A percentile compares a stretch with the other conserved stretches of the same genome.
These are phyloP conservation scores for Limnodromus scolopaceus DNA, from an alignment of 2,797 vertebrate species.

Conservation along the genomic window DNA sequence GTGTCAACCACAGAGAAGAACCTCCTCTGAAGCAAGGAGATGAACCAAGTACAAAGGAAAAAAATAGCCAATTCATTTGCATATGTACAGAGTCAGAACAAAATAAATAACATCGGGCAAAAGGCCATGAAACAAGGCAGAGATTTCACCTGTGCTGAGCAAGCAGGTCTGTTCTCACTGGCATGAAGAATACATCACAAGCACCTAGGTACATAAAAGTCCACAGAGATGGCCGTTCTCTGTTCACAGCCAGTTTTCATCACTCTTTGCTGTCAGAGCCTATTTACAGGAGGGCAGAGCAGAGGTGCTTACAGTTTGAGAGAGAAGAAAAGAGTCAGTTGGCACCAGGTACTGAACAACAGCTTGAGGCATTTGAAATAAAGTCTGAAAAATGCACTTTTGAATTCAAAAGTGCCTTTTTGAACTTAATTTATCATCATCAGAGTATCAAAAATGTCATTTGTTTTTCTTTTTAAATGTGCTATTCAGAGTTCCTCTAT, in stretches of 20 bases:
- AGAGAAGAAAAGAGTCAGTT: background rate
- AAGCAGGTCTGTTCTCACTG: slow-evolving; percentile 19
- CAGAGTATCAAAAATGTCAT: slow-evolving; percentile 4
- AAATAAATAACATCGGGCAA: slow-evolving; percentile 70
- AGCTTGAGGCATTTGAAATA: background rate
- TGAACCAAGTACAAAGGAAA: slow-evolving; percentile 36
- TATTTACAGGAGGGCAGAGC: slow-evolving; percentile 44
- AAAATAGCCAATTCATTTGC: background rate
- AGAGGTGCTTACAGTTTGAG: background rate
- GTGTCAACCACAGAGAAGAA: slow-evolving; percentile 48
- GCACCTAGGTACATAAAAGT: background rate
- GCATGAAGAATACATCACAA: slow-evolving; percentile 25
- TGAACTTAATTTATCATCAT: background rate
- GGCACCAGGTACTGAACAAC: background rate
- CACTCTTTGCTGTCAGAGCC: background rate
- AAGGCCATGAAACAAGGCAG: slow-evolving; percentile 29
- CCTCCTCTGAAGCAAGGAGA: slow-evolving; percentile 40
- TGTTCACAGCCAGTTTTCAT: background rate
- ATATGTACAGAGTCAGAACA: slow-evolving; percentile 48
- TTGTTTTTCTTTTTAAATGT: background rate
- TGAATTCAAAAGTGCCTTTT: background rate
- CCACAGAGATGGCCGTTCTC: background rate
- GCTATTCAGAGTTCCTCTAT: background rate
- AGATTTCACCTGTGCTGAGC: slow-evolving; percentile 25
- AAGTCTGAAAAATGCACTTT: slow-evolving; percentile 26